Base-by-base conservation (phyloP, 2,113 vertebrate species). In the Campylorhamphus procurvoides region DNA sequence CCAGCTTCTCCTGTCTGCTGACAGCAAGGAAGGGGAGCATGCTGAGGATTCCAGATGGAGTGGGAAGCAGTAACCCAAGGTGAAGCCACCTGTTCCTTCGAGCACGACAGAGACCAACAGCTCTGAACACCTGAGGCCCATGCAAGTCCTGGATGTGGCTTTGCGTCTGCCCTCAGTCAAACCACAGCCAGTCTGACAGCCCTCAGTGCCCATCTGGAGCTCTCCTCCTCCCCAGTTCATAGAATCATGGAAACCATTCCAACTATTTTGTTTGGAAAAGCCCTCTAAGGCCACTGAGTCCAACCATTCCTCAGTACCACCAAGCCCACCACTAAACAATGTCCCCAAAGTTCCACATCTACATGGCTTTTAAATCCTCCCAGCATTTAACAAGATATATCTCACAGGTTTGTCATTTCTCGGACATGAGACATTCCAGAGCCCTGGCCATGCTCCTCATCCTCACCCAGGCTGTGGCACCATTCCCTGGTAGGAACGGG, bases 341-440 rank as follows among this genome's bases (percentile, higher is more conserved):
- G 33, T 14, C 52, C 39, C 25, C 37, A 35, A 35, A 7, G 53
- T 17, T 19, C 29, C 16, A 5, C 53, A 19, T 4, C 18, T n/a
- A 20, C 24, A 9, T 6, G 18, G 55, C n/a, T 69, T 49, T 42
- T 16, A 18, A 76, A 49, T 23, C 29, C 12, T 76, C 29, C 50
- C 82, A 10, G 1, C 7, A 6, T 63, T n/a, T 28, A 35, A 52
- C 1, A 5, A 15, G 31, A 22, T 0, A 2, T 0, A 8, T n/a
- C 49, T 17, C 15, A 1, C 12, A 6, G 35, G 10, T 53, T 18
- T 25, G 42, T 14, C 15, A 5, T 67, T 77, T 58, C 68, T 28
- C 7, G 49, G 79, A 63, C 25, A n/a, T 4, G 67, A 60, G 77
- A 42, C 19, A 3, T 27, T 7, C 18, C 11, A 7, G 47, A 74